Percentiles rank a stretch among this genome's conserved stretches.
Evolutionary conservation across 2,113 vertebrate species (phyloP).

Genomic region (Megaceryle maxima): DNA sequence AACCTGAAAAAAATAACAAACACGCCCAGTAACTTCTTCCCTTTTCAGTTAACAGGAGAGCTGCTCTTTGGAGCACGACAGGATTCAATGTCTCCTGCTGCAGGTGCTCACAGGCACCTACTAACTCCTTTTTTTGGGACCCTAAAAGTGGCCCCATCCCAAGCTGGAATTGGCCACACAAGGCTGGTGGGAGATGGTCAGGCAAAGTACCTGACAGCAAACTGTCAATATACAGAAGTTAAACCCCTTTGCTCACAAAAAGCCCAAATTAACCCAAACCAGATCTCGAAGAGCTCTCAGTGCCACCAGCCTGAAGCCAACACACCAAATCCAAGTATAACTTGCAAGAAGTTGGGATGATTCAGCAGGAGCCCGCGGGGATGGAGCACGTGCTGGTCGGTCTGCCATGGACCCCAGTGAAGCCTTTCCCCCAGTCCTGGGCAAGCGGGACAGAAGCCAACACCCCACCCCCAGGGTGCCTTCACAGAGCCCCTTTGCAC

Average conservation of each 20-base stretch:
- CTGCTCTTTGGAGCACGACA: background rate
- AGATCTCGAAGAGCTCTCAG: background rate
- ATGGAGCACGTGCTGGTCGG: rapidly evolving
- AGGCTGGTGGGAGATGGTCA: rapidly evolving
- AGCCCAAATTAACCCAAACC: background rate
- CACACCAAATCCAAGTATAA: background rate
- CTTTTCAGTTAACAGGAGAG: background rate
- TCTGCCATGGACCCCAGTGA: rapidly evolving
- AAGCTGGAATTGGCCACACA: rapidly evolving
- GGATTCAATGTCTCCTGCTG: background rate
- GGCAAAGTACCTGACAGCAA: background rate
- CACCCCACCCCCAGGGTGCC: background rate
- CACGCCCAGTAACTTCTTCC: background rate
- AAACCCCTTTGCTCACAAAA: background rate
- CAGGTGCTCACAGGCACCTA: background rate
- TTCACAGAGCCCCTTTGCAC: background rate
- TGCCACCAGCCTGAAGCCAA: background rate
- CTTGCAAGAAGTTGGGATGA: background rate
- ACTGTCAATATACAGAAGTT: background rate
- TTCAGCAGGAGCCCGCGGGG: rapidly evolving
- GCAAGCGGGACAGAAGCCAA: background rate
- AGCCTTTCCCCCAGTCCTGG: background rate
- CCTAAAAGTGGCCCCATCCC: background rate
- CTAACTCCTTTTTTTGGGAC: background rate
- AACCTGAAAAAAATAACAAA: background rate